Evolutionary conservation across 2,113 vertebrate genomes (phyloP).

Genomic region (Cyprinodon variegatus): DNA sequence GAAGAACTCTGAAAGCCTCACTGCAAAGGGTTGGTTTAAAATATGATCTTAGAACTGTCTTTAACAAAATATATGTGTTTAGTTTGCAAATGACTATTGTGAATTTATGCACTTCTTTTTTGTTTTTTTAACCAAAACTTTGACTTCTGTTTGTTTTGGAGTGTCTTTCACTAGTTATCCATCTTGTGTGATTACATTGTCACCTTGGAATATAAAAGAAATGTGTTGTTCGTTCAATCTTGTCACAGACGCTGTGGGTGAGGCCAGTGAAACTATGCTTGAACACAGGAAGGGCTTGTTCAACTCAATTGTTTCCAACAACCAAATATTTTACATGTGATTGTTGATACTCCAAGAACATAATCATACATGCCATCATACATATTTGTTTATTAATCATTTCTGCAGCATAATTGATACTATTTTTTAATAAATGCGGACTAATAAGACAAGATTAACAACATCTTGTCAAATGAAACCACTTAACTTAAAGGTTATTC

Average conservation of each 20-base stretch:
- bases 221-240: background rate
- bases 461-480: background rate
- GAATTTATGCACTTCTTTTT: background rate
- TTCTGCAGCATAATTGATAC: no score
- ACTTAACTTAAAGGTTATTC: background rate
- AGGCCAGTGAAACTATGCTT: background rate
- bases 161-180: background rate
- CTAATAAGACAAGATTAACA: no score
- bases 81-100: background rate
- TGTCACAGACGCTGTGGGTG: background rate
- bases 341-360: background rate
- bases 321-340: background rate
- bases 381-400: background rate
- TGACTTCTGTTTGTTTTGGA: background rate
- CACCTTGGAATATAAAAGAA: background rate
- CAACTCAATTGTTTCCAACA: background rate
- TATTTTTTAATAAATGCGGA: background rate
- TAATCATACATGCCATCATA: background rate
- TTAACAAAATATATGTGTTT: background rate
- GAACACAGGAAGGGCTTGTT: background rate
- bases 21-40: no score
- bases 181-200: background rate
- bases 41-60: background rate
- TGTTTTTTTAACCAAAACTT: background rate
- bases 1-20: no score